phyloP scores from a whole-genome alignment of 2,888 invertebrate species.

The Rhogogaster chlorosoma region DNA sequence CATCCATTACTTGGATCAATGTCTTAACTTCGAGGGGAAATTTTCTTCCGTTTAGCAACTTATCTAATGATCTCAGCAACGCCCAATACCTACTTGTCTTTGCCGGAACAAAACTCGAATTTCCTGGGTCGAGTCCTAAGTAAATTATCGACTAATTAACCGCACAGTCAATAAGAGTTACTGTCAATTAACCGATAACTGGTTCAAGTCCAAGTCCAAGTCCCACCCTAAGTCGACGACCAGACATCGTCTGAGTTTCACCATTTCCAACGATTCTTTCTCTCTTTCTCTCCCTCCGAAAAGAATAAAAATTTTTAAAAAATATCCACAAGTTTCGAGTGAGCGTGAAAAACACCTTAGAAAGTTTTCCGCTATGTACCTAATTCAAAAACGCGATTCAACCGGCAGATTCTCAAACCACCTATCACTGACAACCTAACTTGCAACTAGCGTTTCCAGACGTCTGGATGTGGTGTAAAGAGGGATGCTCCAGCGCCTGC shows the following conservation, averaged over 20 bases:
- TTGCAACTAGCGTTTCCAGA: neutral
- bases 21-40: neutral
- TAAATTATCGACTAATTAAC: conserved; percentile 22
- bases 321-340: neutral
- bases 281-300: too few species aligned
- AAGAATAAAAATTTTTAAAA: neutral
- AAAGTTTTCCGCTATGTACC: neutral
- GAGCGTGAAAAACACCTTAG: neutral
- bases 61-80: neutral
- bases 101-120: neutral
- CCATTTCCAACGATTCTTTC: neutral
- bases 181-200: conserved; percentile 32
- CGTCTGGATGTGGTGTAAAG: neutral
- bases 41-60: neutral
- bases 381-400: conserved; percentile 9
- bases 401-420: neutral
- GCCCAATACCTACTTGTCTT: neutral
- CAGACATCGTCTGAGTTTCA: neutral
- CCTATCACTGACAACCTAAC: neutral
- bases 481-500: neutral
- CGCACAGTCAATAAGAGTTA: conserved; percentile 34
- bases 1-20: neutral
- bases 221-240: neutral
- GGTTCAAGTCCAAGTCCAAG: conserved; percentile 1
- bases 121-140: neutral